phyloP scores from a whole-genome alignment of 92 coral and sea anemone species.

The Ricordea florida region DNA sequence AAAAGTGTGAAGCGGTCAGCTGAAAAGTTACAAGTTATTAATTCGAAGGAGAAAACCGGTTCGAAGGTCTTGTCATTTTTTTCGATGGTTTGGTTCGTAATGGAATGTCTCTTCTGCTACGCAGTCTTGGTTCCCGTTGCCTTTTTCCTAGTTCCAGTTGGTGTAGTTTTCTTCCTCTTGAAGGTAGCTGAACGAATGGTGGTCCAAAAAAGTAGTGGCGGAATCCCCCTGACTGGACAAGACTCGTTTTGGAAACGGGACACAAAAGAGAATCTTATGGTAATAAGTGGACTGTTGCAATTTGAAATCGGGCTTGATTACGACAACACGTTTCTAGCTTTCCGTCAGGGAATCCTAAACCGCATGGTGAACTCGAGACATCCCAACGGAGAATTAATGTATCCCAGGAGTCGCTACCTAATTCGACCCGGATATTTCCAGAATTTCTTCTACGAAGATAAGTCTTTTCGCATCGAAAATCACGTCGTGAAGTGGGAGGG shows the following conservation, averaged over 20 bases:
- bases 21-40: background rate
- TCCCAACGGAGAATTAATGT: slow-evolving; percentile 49
- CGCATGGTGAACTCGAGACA: slow-evolving; percentile 66
- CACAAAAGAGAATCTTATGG: slow-evolving; percentile 61
- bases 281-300: slow-evolving; percentile 55
- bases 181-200: slow-evolving; percentile 63
- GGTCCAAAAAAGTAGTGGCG: slow-evolving; percentile 28
- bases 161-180: slow-evolving; percentile 46
- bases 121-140: slow-evolving; percentile 11
- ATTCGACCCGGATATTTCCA: slow-evolving; percentile 82
- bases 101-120: slow-evolving; percentile 59
- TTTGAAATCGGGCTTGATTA: slow-evolving; percentile 15
- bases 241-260: slow-evolving; percentile 87
- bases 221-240: slow-evolving; percentile 64
- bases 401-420: slow-evolving; percentile 61
- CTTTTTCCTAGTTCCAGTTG: slow-evolving; percentile 43
- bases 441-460: slow-evolving; percentile 82
- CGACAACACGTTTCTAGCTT: slow-evolving; percentile 41
- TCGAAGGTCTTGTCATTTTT: background rate
- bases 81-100: slow-evolving; percentile 24
- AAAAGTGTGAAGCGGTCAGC: background rate
- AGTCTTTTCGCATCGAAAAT: slow-evolving; percentile 65
- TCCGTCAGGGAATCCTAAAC: slow-evolving; percentile 47
- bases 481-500: slow-evolving; percentile 84
- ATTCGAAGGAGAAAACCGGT: background rate